Percentiles rank a stretch among this genome's conserved stretches.
These are phyloP conservation scores for Rhipidura dahli DNA, from an alignment of 2,113 vertebrate genomes.

Conservation along the genomic window DNA sequence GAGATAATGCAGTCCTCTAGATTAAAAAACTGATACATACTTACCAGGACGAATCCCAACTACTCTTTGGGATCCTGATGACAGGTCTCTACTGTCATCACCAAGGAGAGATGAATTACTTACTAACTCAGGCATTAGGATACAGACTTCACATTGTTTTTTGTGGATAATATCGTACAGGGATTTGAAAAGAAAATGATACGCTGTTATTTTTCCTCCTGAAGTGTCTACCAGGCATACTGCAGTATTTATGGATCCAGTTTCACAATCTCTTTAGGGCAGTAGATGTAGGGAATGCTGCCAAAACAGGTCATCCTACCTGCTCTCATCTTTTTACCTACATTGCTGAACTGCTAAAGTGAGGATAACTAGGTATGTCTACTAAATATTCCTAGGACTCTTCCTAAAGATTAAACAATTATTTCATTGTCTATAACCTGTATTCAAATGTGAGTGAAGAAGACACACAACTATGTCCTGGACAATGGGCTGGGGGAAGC, in stretches of 20 bases:
- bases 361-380: neutral
- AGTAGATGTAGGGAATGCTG: neutral
- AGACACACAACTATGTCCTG: neutral
- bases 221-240: neutral
- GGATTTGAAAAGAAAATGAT: neutral
- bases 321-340: neutral
- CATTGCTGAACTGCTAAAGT: neutral
- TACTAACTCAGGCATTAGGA: neutral
- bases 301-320: neutral
- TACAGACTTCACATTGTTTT: neutral
- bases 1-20: neutral
- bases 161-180: neutral
- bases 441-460: neutral
- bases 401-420: neutral
- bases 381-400: neutral
- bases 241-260: neutral
- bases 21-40: neutral
- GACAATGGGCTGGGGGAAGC: fast-evolving
- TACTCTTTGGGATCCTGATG: neutral
- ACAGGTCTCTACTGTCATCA: neutral
- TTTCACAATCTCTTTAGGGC: neutral
- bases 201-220: neutral
- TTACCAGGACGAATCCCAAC: neutral
- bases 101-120: neutral
- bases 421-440: neutral